phyloP scores from a whole-genome alignment of 2,888 invertebrate species.

The Epistrophe grossulariae region DNA sequence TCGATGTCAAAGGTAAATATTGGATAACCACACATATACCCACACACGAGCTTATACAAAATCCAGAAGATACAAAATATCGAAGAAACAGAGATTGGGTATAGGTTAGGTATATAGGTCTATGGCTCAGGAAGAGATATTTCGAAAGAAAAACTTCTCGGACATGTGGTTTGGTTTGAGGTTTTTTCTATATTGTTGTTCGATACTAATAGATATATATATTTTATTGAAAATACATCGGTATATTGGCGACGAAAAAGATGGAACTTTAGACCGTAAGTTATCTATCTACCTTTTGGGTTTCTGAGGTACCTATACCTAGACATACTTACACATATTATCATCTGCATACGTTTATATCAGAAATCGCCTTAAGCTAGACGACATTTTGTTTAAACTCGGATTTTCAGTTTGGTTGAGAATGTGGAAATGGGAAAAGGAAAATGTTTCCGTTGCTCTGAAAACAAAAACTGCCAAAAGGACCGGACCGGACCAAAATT shows the following conservation, averaged over 20 bases:
- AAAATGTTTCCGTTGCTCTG: conserved; percentile 44
- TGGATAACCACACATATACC: conserved; percentile 19
- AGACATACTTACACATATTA: neutral
- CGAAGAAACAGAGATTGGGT: neutral
- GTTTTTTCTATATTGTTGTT: conserved; percentile 32
- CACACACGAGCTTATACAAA: neutral
- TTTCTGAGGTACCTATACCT: neutral
- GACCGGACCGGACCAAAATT: neutral
- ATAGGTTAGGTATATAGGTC: neutral
- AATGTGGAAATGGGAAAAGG: conserved; percentile 55
- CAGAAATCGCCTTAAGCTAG: conserved; percentile 45
- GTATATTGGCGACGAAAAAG: neutral
- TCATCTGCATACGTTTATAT: conserved; percentile 44
- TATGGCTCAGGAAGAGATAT: conserved; percentile 1
- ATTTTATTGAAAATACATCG: conserved; percentile 28
- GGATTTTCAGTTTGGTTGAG: conserved; percentile 17
- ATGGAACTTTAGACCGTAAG: conserved; percentile 19
- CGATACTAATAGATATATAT: neutral
- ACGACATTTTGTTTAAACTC: conserved; percentile 44
- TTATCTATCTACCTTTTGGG: conserved; percentile 41
- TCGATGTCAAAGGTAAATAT: conserved; percentile 69
- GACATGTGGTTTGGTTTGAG: conserved; percentile 55
- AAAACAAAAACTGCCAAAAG: conserved; percentile 19
- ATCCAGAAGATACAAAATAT: neutral
- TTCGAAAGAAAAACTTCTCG: conserved; percentile 45